phyloP scores from a whole-genome alignment of 2,797 vertebrate genomes.

The Acanthurus lineatus region DNA sequence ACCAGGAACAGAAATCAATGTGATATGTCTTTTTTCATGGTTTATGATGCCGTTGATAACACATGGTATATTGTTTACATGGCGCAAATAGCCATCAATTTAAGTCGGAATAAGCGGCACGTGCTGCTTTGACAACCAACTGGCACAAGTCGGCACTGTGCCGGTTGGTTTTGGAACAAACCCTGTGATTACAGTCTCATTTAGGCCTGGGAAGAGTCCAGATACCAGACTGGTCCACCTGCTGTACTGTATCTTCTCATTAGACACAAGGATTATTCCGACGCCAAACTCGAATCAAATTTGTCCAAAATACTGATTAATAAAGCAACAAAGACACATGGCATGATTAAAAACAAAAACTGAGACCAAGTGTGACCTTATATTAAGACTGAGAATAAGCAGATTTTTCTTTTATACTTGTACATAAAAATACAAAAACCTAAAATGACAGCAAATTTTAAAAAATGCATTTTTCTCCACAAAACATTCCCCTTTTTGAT shows the following conservation, averaged over 20 bases:
- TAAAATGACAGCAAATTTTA: background rate
- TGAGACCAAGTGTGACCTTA: background rate
- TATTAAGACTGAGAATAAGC: too few relatives aligned
- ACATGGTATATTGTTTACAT: background rate
- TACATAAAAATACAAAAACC: background rate
- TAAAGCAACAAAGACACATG: background rate
- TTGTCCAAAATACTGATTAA: background rate
- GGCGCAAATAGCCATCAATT: background rate
- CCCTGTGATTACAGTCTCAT: constrained; percentile 24
- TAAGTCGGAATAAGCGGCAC: background rate
- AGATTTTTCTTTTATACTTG: too few relatives aligned
- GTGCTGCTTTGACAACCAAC: background rate
- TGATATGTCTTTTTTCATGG: background rate
- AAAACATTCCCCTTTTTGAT: background rate
- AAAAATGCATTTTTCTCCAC: background rate
- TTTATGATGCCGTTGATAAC: background rate
- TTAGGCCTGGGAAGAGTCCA: constrained; percentile 9
- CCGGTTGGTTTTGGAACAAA: background rate
- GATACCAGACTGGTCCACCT: constrained; percentile 10
- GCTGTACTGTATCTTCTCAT: constrained; percentile 26
- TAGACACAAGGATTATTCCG: background rate
- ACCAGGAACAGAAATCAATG: background rate
- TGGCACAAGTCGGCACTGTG: background rate
- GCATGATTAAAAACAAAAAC: background rate
- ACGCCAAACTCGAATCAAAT: background rate